Evolutionary conservation across 2,113 vertebrate genomes (phyloP).

Genomic region (Hemiprocne comata): DNA sequence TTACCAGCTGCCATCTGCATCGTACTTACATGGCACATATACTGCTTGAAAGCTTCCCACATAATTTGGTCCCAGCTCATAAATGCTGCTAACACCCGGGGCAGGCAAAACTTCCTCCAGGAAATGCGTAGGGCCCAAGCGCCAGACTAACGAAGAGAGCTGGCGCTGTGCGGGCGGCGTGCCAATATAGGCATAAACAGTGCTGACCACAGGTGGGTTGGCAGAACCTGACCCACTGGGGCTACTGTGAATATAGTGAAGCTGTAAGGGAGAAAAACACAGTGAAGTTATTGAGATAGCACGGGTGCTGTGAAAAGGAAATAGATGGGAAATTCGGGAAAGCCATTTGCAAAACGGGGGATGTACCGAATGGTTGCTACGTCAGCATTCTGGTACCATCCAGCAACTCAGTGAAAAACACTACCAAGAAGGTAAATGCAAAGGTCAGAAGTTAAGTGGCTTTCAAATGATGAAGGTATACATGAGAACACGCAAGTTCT

Average conservation of each 20-base stretch:
- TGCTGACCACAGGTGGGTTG: slow-evolving; percentile 94
- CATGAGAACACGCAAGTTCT: accelerated
- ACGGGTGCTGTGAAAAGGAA: not conserved
- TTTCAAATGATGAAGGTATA: not conserved
- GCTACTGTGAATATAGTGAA: slow-evolving; percentile 93
- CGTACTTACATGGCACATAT: slow-evolving; percentile 89
- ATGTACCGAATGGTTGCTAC: accelerated
- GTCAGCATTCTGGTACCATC: accelerated
- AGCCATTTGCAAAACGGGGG: not conserved
- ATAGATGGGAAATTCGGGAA: not conserved
- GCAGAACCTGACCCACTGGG: slow-evolving; percentile 91
- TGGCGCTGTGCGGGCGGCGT: slow-evolving; percentile 94
- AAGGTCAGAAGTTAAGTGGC: not conserved
- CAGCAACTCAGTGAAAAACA: not conserved
- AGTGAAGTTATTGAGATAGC: not conserved
- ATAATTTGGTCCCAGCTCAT: slow-evolving; percentile 92
- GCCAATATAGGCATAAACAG: slow-evolving; percentile 91
- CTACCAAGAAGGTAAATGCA: not conserved
- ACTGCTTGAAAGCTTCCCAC: slow-evolving; percentile 96
- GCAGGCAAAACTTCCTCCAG: slow-evolving; percentile 94
- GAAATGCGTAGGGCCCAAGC: slow-evolving; percentile 93
- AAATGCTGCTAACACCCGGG: slow-evolving; percentile 86
- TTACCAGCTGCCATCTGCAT: not conserved
- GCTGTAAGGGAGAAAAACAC: slow-evolving; percentile 69
- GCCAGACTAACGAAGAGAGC: slow-evolving; percentile 90